These are phyloP conservation scores for Torymus texanus DNA, from an alignment of 2,888 invertebrate species.

Conservation along the genomic window DNA sequence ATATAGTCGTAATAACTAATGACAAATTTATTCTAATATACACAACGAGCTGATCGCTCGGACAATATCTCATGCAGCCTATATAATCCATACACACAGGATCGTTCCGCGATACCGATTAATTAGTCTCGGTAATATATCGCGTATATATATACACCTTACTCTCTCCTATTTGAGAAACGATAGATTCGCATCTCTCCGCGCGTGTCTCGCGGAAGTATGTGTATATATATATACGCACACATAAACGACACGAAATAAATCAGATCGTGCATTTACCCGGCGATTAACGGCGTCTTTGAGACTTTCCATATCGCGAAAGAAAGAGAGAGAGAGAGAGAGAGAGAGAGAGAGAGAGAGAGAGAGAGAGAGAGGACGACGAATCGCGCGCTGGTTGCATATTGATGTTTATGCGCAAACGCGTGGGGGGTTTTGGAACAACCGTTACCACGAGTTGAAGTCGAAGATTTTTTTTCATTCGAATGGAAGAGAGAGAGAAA, in stretches of 20 bases:
- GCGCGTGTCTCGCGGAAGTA: slow-evolving; percentile 1
- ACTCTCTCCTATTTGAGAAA: background rate
- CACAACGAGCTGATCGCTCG: no score
- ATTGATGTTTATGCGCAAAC: slow-evolving; percentile 44
- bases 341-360: no score
- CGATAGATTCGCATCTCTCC: slow-evolving; percentile 23
- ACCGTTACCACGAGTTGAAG: slow-evolving; percentile 29
- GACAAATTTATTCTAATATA: no score
- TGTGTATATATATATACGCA: background rate
- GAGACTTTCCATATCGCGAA: background rate
- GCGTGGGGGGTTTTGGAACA: slow-evolving; percentile 22
- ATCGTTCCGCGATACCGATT: background rate
- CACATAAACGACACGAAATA: slow-evolving; percentile 14
- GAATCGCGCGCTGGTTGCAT: slow-evolving; percentile 14
- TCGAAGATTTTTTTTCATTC: background rate
- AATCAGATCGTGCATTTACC: slow-evolving; percentile 24
- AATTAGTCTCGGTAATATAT: slow-evolving; percentile 28
- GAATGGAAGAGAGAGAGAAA: no score
- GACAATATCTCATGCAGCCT: no score
- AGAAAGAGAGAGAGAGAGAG: background rate
- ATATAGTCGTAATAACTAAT: no score
- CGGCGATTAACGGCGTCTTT: background rate
- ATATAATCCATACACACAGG: no score
- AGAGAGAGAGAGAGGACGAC: background rate
- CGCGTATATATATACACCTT: no score